Conservation (phyloP, 2,888 invertebrate species). For the Corbicula japonica region DNA sequence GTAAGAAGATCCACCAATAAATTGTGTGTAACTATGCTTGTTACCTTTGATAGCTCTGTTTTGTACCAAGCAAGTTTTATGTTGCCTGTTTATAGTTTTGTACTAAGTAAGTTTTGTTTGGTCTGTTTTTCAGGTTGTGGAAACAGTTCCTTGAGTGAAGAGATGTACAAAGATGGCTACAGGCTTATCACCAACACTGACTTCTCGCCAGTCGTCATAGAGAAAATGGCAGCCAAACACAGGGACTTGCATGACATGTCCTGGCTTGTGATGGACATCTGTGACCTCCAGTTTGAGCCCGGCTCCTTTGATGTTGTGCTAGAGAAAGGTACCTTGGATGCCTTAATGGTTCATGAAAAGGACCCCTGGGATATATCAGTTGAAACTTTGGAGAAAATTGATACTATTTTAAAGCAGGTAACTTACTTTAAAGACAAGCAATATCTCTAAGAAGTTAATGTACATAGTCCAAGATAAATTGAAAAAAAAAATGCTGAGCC, state of each 20-base stretch:
- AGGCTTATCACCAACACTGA: constrained; percentile 86
- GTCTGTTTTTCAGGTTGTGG: constrained; percentile 87
- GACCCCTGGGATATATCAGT: constrained; percentile 85
- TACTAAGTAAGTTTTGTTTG: no score
- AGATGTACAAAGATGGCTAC: constrained; percentile 86
- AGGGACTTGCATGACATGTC: constrained; percentile 82
- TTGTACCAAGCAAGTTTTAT: no score
- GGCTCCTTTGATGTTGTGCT: constrained; percentile 86
- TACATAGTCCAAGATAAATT: no score
- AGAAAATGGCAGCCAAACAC: constrained; percentile 82
- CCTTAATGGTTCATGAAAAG: constrained; percentile 86
- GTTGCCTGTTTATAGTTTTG: no score
- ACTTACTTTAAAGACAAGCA: no score
- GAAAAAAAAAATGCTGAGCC: no score
- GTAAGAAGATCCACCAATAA: no score
- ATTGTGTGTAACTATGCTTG: no score
- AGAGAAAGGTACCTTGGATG: constrained; percentile 87
- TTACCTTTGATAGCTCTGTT: no score
- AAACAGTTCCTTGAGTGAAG: constrained; percentile 86
- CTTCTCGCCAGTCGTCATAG: constrained; percentile 86
- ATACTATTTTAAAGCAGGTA: constrained; percentile 82
- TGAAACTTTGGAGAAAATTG: constrained; percentile 75
- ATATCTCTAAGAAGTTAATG: no score
- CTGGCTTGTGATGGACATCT: constrained; percentile 87
- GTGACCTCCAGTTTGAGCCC: constrained; percentile 79